Percentiles rank a stretch among this genome's conserved stretches.
Conservation (phyloP, 2,113 vertebrate genomes). For the Oncorhynchus clarkii region DNA sequence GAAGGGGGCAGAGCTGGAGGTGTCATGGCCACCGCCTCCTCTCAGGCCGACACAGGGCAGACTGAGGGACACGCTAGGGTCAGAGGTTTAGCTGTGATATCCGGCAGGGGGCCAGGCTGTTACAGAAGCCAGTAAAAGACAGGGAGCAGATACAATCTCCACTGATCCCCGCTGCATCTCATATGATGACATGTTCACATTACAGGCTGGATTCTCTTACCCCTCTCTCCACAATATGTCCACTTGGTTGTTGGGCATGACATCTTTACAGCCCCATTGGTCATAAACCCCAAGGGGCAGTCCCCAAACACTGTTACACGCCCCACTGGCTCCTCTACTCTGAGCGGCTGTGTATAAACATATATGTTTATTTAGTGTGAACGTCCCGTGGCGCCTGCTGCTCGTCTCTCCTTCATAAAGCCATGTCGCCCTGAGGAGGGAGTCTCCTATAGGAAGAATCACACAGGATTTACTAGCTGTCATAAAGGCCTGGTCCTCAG, state of each 20-base stretch:
- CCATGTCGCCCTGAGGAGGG: constrained; percentile 2
- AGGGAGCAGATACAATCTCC: constrained; percentile 23
- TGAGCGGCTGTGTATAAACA: constrained; percentile 59
- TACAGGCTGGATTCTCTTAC: constrained; percentile 44
- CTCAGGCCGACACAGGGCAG: constrained; percentile 52
- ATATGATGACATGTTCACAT: constrained; percentile 29
- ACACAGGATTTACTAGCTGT: constrained; percentile 29
- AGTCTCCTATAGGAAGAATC: constrained; percentile 12
- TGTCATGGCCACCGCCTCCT: constrained; percentile 64
- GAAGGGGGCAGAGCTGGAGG: constrained; percentile 45
- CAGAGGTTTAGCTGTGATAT: constrained; percentile 72
- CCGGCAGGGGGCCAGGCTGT: constrained; percentile 49
- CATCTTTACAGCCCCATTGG: constrained; percentile 63
- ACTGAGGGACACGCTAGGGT: constrained; percentile 65
- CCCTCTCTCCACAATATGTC: constrained; percentile 11
- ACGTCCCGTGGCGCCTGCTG: constrained; percentile 52
- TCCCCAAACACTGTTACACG: constrained; percentile 64
- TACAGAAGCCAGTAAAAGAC: constrained; percentile 48
- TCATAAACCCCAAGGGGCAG: constrained; percentile 52
- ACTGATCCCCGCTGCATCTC: constrained; percentile 19
- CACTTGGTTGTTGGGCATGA: constrained; percentile 41
- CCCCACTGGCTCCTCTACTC: constrained; percentile 65
- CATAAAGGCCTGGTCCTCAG: not conserved
- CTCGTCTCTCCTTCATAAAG: constrained; percentile 38
- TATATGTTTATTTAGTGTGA: constrained; percentile 77